Percentiles rank a stretch among this genome's conserved stretches.
These are phyloP conservation scores for Nomada hirtipes DNA, from an alignment of 2,888 invertebrate species.

Conservation along the genomic window DNA sequence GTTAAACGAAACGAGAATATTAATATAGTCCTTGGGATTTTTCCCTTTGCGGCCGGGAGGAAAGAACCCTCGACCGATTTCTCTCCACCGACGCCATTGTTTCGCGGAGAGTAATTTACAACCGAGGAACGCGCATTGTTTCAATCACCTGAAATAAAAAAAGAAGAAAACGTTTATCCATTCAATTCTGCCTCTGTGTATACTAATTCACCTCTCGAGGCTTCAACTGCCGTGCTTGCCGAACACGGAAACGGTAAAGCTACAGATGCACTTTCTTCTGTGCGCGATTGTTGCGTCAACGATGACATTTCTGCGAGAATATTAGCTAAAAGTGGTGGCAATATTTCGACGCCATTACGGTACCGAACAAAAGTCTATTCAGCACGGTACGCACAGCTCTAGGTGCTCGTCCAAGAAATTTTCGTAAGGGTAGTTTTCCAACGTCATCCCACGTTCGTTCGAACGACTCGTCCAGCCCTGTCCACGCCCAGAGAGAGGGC, in stretches of 20 bases:
- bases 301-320: background rate
- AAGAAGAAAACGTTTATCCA: background rate
- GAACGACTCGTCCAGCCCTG: background rate
- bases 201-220: constrained; percentile 2
- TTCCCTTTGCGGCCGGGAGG: background rate
- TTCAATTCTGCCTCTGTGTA: background rate
- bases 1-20: constrained; percentile 52
- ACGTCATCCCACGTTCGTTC: constrained; percentile 22
- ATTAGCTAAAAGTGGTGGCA: background rate
- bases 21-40: constrained; percentile 33
- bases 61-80: background rate
- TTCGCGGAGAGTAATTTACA: background rate
- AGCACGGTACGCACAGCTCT: too few relatives aligned
- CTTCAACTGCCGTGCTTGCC: background rate
- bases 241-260: background rate
- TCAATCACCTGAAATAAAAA: background rate
- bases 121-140: background rate
- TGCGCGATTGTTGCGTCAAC: background rate
- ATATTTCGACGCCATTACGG: background rate
- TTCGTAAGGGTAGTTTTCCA: constrained; percentile 10
- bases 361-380: background rate
- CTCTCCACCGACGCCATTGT: background rate
- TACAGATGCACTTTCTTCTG: background rate
- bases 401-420: too few relatives aligned
- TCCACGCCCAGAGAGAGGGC: background rate